These are phyloP conservation scores for Ctenopoma multispine DNA, from an alignment of 2,797 vertebrate species.

Conservation along the genomic window DNA sequence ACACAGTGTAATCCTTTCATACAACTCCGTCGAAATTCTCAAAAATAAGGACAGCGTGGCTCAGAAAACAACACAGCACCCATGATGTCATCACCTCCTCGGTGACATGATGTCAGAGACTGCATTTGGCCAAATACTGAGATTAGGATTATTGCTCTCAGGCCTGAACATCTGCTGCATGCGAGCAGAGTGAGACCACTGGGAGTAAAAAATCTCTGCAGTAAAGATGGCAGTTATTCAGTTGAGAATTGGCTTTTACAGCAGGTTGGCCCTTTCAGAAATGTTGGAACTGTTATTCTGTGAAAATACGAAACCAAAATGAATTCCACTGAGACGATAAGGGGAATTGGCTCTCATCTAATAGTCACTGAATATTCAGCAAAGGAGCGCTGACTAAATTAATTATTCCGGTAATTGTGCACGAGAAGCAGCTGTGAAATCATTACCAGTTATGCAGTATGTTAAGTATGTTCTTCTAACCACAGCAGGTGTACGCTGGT, in stretches of 20 bases:
- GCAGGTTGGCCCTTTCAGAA: conserved; percentile 1
- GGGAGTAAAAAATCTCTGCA: conserved; percentile 40
- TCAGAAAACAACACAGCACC: conserved; percentile 33
- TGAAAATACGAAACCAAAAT: conserved; percentile 1
- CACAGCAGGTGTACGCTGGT: conserved; percentile 79
- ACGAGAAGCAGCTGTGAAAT: conserved; percentile 75
- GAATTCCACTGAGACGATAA: not conserved
- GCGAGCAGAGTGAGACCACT: conserved; percentile 50
- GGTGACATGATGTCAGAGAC: conserved; percentile 63
- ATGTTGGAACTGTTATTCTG: conserved; percentile 4
- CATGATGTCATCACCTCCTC: conserved; percentile 67
- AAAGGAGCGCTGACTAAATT: conserved; percentile 18
- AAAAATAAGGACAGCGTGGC: conserved; percentile 7
- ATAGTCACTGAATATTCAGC: not conserved
- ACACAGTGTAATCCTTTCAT: not conserved
- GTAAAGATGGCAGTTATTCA: conserved; percentile 48
- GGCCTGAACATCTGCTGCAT: conserved; percentile 67
- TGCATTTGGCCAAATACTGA: conserved; percentile 58
- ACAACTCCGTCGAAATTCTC: not conserved
- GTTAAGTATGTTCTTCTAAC: conserved; percentile 71
- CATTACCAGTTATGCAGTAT: conserved; percentile 66
- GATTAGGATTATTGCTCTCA: conserved; percentile 79
- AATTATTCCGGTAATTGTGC: conserved; percentile 50
- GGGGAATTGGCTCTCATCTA: conserved; percentile 10
- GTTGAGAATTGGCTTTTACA: conserved; percentile 37